Evolutionary conservation across 1,140 invertebrate genomes (phyloP), one percentile per base, ranked within the genome.

Genomic region (Drosophila mayri): DNA sequence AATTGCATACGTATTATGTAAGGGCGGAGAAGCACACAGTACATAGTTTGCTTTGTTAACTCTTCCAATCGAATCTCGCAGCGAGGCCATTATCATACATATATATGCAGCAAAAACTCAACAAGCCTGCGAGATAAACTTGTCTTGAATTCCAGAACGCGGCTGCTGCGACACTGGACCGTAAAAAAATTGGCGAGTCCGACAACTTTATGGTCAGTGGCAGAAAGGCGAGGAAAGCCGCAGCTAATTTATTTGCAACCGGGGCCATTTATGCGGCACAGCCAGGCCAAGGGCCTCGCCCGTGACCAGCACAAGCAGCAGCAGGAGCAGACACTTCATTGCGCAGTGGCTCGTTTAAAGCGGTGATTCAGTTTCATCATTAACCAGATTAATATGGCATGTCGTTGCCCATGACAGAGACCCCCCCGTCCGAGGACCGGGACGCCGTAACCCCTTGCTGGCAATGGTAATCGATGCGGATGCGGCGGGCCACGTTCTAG

Each of bases 341-440:
- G 90, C 84, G 81, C 87, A 88, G 79, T 86, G 78, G 75, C 66
- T 92, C 90, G 90, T 79, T 92, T 81, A 88, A 92, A 92, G 90
- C 79, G 91, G 90, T 92, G 91, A 92, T 92, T 92, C 91, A 92
- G 91, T 91, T 92, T 92, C 91, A 92, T 92, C 91, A 92, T 92
- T 92, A 92, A 92, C 84, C 81, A 92, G 90, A 92, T 92, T 92
- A 91, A 92, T 92, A 92, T 80, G 71, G 77, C 76, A 67, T 76
- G 60, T 74, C 83, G 65, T 65, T 54, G 82, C 52, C 78, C 44
- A 47, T 75, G 81, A 78, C 82, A 86, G 66, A 63, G 32, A 16
- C 62, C 35, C 22, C 22, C 20, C 32, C 25, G 63, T 43, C 28
- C 40, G 47, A 67, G 28, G 22, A 68, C 22, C 37, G n/a, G 16